Percentiles rank a stretch among this genome's conserved stretches.
These are phyloP conservation scores for Tyria jacobaeae DNA, from an alignment of 2,888 invertebrate species.

Conservation along the genomic window DNA sequence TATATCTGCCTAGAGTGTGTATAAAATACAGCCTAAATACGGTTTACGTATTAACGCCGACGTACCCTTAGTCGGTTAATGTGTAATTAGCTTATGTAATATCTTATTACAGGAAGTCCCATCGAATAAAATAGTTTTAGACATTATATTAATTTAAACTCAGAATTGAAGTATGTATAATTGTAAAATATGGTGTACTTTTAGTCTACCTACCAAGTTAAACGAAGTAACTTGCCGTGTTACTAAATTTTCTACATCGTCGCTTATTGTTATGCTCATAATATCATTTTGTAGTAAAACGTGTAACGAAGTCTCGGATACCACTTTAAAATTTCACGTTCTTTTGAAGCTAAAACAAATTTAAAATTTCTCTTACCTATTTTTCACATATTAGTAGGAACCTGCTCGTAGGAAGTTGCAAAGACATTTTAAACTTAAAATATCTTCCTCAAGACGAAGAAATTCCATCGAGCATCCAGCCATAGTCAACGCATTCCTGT, in stretches of 20 bases:
- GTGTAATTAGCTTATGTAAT: conserved; percentile 37
- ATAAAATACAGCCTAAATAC: conserved; percentile 25
- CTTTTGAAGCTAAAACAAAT: background rate
- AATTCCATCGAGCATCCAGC: conserved; percentile 60
- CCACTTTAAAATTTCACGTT: background rate
- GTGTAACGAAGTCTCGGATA: background rate
- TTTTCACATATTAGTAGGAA: conserved; percentile 44
- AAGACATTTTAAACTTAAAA: conserved; percentile 65
- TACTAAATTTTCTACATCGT: background rate
- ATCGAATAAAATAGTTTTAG: conserved; percentile 22
- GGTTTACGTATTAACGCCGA: conserved; percentile 34
- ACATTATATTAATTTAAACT: conserved; percentile 17
- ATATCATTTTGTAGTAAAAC: no score
- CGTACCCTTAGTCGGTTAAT: conserved; percentile 32
- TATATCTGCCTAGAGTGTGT: conserved; percentile 39
- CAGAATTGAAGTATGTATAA: no score
- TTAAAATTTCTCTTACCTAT: conserved; percentile 29
- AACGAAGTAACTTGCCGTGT: no score
- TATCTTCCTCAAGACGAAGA: conserved; percentile 60
- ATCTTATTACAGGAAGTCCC: no score
- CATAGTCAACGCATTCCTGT: conserved; percentile 67
- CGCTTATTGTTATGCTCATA: no score
- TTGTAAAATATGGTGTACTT: no score
- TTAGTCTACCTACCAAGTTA: no score
- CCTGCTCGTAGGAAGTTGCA: conserved; percentile 40